A percentile compares a stretch with the other conserved stretches of the same genome.
Evolutionary conservation across 1,140 invertebrate genomes (phyloP).

Genomic region (Pomacea maculata): DNA sequence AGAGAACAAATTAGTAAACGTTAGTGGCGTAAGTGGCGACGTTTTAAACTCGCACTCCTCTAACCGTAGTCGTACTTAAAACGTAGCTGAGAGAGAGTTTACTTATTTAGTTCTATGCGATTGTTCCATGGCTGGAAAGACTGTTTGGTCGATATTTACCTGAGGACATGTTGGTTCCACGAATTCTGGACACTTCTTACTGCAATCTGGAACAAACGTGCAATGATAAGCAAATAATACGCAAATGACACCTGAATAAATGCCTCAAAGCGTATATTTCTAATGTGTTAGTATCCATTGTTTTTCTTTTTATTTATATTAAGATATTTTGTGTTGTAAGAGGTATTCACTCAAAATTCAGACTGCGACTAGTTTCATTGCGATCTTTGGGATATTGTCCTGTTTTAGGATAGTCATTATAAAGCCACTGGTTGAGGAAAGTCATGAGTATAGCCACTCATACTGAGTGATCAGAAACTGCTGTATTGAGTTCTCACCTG

Average conservation of each 20-base stretch:
- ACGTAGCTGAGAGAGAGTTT: no score
- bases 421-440: no score
- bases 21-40: background rate
- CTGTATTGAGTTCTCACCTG: background rate
- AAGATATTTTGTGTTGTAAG: no score
- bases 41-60: background rate
- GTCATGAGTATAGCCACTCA: no score
- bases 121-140: background rate
- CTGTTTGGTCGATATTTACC: background rate
- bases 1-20: background rate
- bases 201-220: constrained; percentile 1
- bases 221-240: background rate
- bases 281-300: no score
- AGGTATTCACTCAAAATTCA: no score
- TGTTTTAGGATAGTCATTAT: no score
- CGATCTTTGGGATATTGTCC: no score
- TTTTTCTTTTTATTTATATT: no score
- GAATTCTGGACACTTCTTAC: background rate
- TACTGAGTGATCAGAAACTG: no score
- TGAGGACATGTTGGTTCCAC: constrained; percentile 1
- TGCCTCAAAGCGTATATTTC: no score
- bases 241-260: background rate
- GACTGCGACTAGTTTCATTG: no score
- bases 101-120: background rate
- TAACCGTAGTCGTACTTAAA: background rate